Base-by-base conservation (phyloP, 2,888 invertebrate genomes). In the Tenthredo amoena region DNA sequence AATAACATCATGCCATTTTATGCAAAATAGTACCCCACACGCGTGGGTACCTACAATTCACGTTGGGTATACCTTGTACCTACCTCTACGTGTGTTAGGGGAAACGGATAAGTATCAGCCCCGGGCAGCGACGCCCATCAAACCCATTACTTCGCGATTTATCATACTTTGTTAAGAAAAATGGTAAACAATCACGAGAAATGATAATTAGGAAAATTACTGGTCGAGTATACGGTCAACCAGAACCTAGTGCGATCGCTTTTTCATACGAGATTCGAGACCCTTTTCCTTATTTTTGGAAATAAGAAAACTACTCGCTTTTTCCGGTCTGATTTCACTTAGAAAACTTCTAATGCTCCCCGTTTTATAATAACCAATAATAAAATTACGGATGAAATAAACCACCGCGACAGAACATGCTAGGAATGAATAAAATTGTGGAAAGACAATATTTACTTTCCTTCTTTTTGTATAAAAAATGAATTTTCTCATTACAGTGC, bases 141-240 rank as follows among this genome's bases (percentile, higher is more conserved):
- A 40, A 40, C 43, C 47, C 83, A 81, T 81, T 81, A 81, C 58
- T 81, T 81, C 6, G 26, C 83, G 18, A 65, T 83, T 83, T 83
- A 83, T 83, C 83, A 83, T 87, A 86, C 86, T 83, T 83, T 68
- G 83, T 71, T 83, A 71, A 88, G 89, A 91, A 89, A 89, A 90
- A 90, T 90, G 88, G 89, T 88, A 87, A 89, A 87, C 87, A 88
- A 87, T 87, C 90, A 89, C 88, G 89, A 87, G 87, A 90, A 89
- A 88, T 86, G 87, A 88, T n/a, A 43, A 81, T 81, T 81, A 81
- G 40, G 12, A 55, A 43, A 26, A 26, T 26, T 26, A n/a, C 18
- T 50, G 40, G 2, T 37, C 37, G 4, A 15, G 62, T 31, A 2
- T n/a, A 6, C 37, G 58, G 58, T 50, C 10, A 40, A 58, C 6